Evolutionary conservation across 2,797 vertebrate genomes (phyloP), one percentile per base, ranked within the genome.

Genomic region (Leucoraja ocellata): DNA sequence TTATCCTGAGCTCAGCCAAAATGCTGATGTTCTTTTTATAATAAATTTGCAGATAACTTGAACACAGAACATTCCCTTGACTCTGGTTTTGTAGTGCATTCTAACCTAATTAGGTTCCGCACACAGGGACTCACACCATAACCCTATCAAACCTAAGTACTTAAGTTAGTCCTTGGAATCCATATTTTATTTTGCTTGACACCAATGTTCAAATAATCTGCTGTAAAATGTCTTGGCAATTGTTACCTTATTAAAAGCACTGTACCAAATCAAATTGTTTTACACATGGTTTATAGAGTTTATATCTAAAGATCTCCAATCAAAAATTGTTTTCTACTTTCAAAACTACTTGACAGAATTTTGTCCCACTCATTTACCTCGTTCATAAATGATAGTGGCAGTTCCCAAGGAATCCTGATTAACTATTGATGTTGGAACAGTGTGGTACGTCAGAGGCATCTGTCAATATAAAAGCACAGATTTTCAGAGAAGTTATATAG

Each of bases 321-420:
- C 68, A 91, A 68, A 13, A 74, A 46, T 54, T 74, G 36, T 23
- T 54, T 91, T 74, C 36, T 88, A 88, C n/a, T 68, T 88, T 28
- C 32, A 46, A 91, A 91, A 54, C 46, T 76, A 76, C 21, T 88
- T 9, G n/a, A 84, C 11, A 61, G 11, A 28, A 61, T 84, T 13
- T 23, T 84, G 9, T 25, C 71, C 74, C 7, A n/a, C 81, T 0
- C 32, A 23, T 95, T 94, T 94, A 97, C 99, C 97, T 96, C 98
- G 97, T 94, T 99, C 97, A 0, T 99, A 99, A 94, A 99, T 99
- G 80, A 99, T 98, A 91, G 98, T 98, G 93, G 99, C 97, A n/a
- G 97, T 97, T 94, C 97, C 97, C 93, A 99, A 93, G 16, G 97
- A 96, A 93, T 98, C 97, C 61, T 97, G 96, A 91, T 97, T 95